Evolutionary conservation across 2,888 invertebrate species (phyloP).

Genomic region (Cecidostiba fungosa): DNA sequence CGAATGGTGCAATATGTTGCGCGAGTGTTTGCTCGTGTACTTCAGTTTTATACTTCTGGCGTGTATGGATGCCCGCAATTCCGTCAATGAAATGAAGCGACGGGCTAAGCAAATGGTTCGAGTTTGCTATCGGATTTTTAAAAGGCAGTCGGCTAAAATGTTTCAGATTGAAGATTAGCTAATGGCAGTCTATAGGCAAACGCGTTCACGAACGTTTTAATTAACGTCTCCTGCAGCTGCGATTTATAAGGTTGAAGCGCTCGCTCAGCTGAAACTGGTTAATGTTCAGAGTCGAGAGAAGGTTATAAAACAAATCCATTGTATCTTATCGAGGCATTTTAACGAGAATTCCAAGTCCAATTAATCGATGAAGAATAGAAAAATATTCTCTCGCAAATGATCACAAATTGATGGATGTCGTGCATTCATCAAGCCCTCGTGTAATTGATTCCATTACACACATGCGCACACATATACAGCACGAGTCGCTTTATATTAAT

Average conservation of each 20-base stretch:
- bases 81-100: not conserved
- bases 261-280: not conserved
- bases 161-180: not conserved
- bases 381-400: not conserved
- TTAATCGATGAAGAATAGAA: not conserved
- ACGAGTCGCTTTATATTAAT: slow-evolving; percentile 15
- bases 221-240: not conserved
- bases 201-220: not conserved
- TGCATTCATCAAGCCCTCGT: not conserved
- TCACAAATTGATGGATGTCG: slow-evolving; percentile 12
- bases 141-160: not conserved
- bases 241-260: not conserved
- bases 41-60: slow-evolving; percentile 1
- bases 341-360: not conserved
- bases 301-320: slow-evolving; percentile 1
- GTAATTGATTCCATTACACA: slow-evolving; percentile 34
- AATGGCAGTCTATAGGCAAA: not conserved
- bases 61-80: not conserved
- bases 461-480: too few relatives aligned
- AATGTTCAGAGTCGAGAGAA: not conserved
- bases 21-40: not conserved
- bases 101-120: not conserved
- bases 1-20: not conserved
- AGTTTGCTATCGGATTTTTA: not conserved
- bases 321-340: not conserved